Conservation (phyloP, 2,113 vertebrate genomes). For the Lagopus leucura region DNA sequence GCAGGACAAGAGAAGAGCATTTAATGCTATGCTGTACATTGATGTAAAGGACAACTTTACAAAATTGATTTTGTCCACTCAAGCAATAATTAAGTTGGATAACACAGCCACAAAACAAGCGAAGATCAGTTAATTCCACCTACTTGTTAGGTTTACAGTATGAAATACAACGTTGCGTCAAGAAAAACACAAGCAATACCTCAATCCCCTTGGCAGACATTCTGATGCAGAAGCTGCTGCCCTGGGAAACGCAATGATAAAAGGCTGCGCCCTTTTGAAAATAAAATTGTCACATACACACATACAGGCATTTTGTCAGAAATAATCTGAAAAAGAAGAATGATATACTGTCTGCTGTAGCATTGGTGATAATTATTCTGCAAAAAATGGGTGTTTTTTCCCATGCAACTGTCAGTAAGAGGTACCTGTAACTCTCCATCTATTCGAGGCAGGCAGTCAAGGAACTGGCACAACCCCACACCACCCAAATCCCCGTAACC, state of each 20-base stretch:
- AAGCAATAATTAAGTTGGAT: not conserved
- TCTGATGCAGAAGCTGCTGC: not conserved
- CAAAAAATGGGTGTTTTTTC: not conserved
- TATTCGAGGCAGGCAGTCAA: not conserved
- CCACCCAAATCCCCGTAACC: not conserved
- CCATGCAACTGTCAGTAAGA: not conserved
- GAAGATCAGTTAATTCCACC: not conserved
- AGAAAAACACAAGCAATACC: not conserved
- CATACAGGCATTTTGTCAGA: not conserved
- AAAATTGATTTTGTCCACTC: not conserved
- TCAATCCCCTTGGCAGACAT: not conserved
- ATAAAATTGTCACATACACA: not conserved
- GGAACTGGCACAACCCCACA: not conserved
- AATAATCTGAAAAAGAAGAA: not conserved
- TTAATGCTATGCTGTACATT: not conserved
- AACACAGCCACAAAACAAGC: not conserved
- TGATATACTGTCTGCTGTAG: not conserved
- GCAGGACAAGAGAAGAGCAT: not conserved
- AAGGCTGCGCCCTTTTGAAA: not conserved
- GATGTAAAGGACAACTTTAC: not conserved
- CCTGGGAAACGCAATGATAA: not conserved
- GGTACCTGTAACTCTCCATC: not conserved
- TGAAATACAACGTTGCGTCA: not conserved
- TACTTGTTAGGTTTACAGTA: not conserved
- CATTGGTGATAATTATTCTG: not conserved